Evolutionary conservation across 2,797 vertebrate genomes (phyloP).

Genomic region (Microhierax caerulescens): DNA sequence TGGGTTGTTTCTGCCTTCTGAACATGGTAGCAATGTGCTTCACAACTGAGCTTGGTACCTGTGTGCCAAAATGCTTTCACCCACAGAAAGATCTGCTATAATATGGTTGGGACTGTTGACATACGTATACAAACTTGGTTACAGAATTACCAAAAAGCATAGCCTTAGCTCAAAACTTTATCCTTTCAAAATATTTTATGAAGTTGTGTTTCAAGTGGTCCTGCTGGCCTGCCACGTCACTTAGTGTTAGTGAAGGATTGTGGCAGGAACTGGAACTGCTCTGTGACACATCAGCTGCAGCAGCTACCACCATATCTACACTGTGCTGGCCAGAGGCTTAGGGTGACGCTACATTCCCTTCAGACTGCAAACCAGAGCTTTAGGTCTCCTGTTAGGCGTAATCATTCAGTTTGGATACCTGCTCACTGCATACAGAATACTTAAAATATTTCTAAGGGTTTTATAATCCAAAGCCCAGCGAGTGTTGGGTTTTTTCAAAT

Average conservation of each 20-base stretch:
- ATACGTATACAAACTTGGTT: background rate
- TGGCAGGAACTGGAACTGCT: background rate
- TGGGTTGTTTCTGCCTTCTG: background rate
- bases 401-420: background rate
- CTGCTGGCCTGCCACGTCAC: background rate
- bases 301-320: rapidly evolving
- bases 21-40: rapidly evolving
- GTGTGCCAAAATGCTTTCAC: background rate
- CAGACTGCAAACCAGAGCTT: background rate
- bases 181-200: background rate
- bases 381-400: background rate
- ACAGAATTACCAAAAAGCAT: background rate
- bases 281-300: background rate
- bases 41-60: background rate
- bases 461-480: background rate
- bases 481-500: background rate
- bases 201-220: background rate
- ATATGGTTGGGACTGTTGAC: background rate
- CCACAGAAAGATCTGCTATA: background rate
- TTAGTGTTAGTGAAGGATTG: background rate
- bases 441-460: background rate
- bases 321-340: background rate
- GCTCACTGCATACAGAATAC: background rate
- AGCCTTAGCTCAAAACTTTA: background rate
- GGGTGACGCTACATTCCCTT: rapidly evolving